Conservation (phyloP, 2,113 vertebrate species). For the Tretioscincus oriximinensis region DNA sequence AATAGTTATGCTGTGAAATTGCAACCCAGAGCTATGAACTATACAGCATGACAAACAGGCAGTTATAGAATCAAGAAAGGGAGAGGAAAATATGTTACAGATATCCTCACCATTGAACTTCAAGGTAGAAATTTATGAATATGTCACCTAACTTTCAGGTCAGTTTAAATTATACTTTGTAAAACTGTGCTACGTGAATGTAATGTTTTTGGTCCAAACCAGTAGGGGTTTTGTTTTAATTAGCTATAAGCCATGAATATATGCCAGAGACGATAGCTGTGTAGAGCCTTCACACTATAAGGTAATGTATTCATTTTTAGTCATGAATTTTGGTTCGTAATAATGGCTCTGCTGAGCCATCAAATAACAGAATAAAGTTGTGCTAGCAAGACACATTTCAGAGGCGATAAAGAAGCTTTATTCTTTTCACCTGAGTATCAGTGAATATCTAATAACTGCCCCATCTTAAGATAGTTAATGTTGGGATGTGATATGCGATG, state of each 20-base stretch:
- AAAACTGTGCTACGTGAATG: conserved; percentile 2
- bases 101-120: not conserved
- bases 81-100: not conserved
- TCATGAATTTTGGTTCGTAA: too few species aligned
- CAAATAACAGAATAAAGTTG: not conserved
- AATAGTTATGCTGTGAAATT: not conserved
- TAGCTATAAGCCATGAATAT: not conserved
- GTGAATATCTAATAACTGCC: not conserved
- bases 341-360: not conserved
- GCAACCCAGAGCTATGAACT: not conserved
- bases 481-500: not conserved
- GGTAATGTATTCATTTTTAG: too few species aligned
- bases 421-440: not conserved
- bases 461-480: not conserved
- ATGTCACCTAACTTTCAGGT: conserved; percentile 8
- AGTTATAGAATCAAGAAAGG: not conserved
- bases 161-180: conserved; percentile 7
- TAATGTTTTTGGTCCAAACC: conserved; percentile 4
- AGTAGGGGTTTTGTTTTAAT: conserved; percentile 13
- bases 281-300: not conserved
- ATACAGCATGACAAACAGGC: not conserved
- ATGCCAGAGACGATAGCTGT: not conserved
- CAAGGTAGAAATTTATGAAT: not conserved
- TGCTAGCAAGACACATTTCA: not conserved
- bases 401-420: not conserved